Conservation (phyloP, 2,797 vertebrate genomes). For the Eurystomus glaucurus region DNA sequence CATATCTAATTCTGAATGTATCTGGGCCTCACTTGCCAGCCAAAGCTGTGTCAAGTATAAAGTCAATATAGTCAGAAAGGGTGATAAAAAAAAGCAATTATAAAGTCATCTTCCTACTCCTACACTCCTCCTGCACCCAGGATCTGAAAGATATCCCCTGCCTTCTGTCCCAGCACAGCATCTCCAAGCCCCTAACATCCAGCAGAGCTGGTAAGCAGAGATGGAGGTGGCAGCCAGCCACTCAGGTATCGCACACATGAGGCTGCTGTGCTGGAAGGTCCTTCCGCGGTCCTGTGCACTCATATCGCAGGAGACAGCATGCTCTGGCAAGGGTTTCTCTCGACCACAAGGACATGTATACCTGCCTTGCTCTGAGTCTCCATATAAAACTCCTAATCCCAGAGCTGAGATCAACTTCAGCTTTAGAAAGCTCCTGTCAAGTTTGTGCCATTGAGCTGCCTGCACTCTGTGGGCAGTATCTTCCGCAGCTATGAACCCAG, state of each 20-base stretch:
- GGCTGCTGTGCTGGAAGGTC: background rate
- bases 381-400: background rate
- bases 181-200: background rate
- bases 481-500: background rate
- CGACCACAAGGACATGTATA: background rate
- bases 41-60: constrained; percentile 64
- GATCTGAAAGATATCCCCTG: background rate
- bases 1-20: constrained; percentile 66
- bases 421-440: background rate
- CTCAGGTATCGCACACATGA: accelerated
- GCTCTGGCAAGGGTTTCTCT: background rate
- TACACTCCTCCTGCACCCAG: background rate
- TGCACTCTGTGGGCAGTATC: background rate
- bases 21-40: constrained; percentile 70
- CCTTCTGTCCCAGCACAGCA: background rate
- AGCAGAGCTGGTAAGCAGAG: background rate
- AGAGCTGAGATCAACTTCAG: background rate
- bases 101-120: constrained; percentile 56
- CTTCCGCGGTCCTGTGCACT: background rate
- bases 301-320: accelerated
- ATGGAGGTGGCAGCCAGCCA: background rate
- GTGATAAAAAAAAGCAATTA: constrained; percentile 69
- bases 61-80: constrained; percentile 60
- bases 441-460: background rate
- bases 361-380: background rate